Percentiles rank a stretch among this genome's conserved stretches.
These are phyloP conservation scores for Dolichopus griseipennis DNA, from an alignment of 2,888 invertebrate species.

Conservation along the genomic window DNA sequence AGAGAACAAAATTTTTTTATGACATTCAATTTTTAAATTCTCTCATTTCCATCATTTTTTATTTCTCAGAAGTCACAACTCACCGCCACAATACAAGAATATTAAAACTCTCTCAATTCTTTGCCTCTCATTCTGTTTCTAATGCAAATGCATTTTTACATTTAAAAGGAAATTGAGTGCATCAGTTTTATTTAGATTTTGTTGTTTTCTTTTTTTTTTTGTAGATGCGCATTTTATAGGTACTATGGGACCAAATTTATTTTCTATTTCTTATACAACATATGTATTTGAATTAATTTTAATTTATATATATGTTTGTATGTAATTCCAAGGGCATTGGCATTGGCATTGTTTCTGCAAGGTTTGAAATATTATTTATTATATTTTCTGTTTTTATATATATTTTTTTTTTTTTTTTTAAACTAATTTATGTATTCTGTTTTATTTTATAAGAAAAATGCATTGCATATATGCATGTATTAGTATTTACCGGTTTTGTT, in stretches of 20 bases:
- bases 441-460: not conserved
- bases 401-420: not conserved
- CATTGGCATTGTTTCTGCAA: conserved; percentile 10
- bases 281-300: too few relatives aligned
- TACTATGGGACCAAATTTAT: not conserved
- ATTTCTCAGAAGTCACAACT: too few relatives aligned
- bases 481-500: not conserved
- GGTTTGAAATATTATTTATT: not conserved
- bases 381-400: not conserved
- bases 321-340: conserved; percentile 10
- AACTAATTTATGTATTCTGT: not conserved
- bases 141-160: too few relatives aligned
- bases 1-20: too few relatives aligned
- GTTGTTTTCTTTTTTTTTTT: not conserved
- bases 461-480: not conserved
- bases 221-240: not conserved
- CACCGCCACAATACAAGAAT: too few relatives aligned
- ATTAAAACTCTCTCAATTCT: too few relatives aligned
- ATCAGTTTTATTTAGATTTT: not conserved
- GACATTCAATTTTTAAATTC: too few relatives aligned
- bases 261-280: conserved; percentile 4
- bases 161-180: not conserved
- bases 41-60: too few relatives aligned
- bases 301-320: conserved; percentile 11
- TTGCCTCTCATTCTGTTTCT: too few relatives aligned